Conservation (phyloP, 2,113 vertebrate species). For the Fukomys damarensis region DNA sequence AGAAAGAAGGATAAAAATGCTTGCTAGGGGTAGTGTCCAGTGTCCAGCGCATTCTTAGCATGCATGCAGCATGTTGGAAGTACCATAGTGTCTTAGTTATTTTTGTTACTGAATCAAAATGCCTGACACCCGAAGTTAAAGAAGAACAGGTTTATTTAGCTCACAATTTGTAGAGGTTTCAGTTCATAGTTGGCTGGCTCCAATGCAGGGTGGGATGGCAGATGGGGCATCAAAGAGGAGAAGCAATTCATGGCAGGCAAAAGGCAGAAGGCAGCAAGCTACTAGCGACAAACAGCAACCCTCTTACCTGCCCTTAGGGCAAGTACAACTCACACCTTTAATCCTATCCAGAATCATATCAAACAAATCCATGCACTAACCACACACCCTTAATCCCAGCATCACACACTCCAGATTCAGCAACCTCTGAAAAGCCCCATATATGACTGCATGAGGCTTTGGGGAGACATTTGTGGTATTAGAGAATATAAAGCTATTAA, state of each 20-base stretch:
- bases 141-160: not conserved
- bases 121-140: not conserved
- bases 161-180: not conserved
- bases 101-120: not conserved
- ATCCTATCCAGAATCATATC: not conserved
- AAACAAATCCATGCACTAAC: not conserved
- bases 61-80: not conserved
- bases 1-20: not conserved
- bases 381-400: not conserved
- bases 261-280: not conserved
- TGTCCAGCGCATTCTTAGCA: not conserved
- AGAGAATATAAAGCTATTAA: not conserved
- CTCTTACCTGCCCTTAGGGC: not conserved
- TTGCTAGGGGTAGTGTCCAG: not conserved
- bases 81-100: not conserved
- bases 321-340: no score
- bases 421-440: not conserved
- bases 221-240: not conserved
- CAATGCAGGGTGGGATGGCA: not conserved
- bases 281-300: not conserved
- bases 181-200: not conserved
- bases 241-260: not conserved
- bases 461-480: not conserved
- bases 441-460: not conserved
- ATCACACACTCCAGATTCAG: not conserved